phyloP scores from a whole-genome alignment of 2,888 invertebrate species.

The Thymelicus acteon region DNA sequence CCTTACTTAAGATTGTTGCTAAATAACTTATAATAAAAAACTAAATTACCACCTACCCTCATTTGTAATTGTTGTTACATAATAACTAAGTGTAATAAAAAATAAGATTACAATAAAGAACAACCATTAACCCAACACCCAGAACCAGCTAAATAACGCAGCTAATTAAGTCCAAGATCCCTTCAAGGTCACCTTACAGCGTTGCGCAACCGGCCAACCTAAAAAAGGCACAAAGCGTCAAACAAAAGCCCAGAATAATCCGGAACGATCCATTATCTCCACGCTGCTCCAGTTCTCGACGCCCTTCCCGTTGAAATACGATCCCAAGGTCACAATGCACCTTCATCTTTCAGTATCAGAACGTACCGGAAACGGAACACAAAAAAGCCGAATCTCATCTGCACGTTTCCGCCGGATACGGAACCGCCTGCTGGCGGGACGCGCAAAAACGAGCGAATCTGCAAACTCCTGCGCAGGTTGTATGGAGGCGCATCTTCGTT shows the following conservation, averaged over 20 bases:
- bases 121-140: neutral
- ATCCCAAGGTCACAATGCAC: slow-evolving; percentile 78
- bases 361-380: slow-evolving; percentile 65
- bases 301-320: slow-evolving; percentile 60
- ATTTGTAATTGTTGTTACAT: too few species aligned
- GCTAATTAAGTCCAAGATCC: slow-evolving; percentile 26
- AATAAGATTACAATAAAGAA: too few species aligned
- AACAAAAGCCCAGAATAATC: slow-evolving; percentile 31
- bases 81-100: too few species aligned
- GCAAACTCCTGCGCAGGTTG: slow-evolving; percentile 64
- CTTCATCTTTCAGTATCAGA: slow-evolving; percentile 68
- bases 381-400: slow-evolving; percentile 73
- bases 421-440: slow-evolving; percentile 70
- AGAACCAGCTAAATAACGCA: neutral
- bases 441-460: slow-evolving; percentile 53
- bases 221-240: slow-evolving; percentile 17
- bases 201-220: slow-evolving; percentile 34
- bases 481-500: slow-evolving; percentile 18
- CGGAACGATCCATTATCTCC: slow-evolving; percentile 34
- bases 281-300: slow-evolving; percentile 36
- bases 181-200: slow-evolving; percentile 31
- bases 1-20: too few species aligned
- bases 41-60: too few species aligned
- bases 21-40: too few species aligned
- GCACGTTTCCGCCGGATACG: slow-evolving; percentile 74